Base-by-base conservation (phyloP, 2,797 vertebrate genomes). In the Rhabdomys pumilio region DNA sequence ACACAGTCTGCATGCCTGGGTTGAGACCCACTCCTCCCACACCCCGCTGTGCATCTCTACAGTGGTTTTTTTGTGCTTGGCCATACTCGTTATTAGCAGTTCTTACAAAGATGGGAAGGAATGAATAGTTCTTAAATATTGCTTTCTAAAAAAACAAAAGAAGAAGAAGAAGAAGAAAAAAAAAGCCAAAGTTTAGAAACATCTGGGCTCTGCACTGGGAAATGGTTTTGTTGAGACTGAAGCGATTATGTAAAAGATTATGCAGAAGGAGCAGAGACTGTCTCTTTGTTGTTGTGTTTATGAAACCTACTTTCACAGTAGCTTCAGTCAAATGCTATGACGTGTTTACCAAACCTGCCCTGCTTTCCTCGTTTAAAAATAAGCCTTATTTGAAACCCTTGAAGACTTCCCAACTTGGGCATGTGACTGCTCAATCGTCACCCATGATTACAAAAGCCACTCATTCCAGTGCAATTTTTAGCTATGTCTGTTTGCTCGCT, bases 181-280 rank as follows among this genome's bases (percentile, higher is more conserved):
- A 61, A 19, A 90, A 73, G 31, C 26, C 73, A 80, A 69, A 53
- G 65, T 97, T 96, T 65, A 96, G 69, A 79, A 98, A 81, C 22
- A 20, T 96, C 81, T 97, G 95, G 97, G 72, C 41, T 86, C 89
- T 96, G 97, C 96, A 94, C 93, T 97, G 95, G 96, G 97, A 97
- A 97, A 96, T 87, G 97, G 84, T 97, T 95, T 94, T 93, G 91
- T 94, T 97, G 90, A 98, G 97, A 96, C 85, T 88, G 67, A 96
- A 97, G 82, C 89, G 81, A 95, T 95, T 97, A 96, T 96, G 84
- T 83, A 93, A 95, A 95, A 97, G 79, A 97, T 80, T 86, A 65
- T 87, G 79, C 96, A 90, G 89, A 88, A 87, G 31, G 93, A 96
- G 69, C 79, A 19, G 91, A 96, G 82, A 90, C 75, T 93, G 95